Conservation (phyloP, 2,888 invertebrate genomes). For the Drosophila atripex region DNA sequence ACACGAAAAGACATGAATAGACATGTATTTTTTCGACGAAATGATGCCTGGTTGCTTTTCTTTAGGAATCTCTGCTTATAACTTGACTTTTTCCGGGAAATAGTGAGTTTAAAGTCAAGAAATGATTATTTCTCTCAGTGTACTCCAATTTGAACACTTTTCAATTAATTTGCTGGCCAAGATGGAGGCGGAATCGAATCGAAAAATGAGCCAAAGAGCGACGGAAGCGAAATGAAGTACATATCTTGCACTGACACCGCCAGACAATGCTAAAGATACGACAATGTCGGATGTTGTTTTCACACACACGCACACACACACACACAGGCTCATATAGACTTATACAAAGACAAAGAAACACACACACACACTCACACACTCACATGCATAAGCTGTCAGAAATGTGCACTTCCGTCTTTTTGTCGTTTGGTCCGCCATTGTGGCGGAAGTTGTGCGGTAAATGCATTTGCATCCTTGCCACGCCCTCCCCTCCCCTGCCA, state of each 20-base stretch:
- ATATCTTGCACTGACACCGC: constrained; percentile 53
- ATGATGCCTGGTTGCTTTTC: too few species aligned
- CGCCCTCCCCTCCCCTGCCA: not conserved
- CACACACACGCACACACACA: constrained; percentile 12
- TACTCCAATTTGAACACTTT: constrained; percentile 40
- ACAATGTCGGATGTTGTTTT: constrained; percentile 41
- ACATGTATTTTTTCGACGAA: too few species aligned
- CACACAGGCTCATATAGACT: constrained; percentile 10
- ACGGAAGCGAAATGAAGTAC: constrained; percentile 39
- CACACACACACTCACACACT: constrained; percentile 12
- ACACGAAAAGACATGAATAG: too few species aligned
- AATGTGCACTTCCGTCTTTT: constrained; percentile 71
- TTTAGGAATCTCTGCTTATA: too few species aligned
- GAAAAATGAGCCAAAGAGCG: constrained; percentile 22
- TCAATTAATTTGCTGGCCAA: constrained; percentile 58
- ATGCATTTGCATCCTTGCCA: constrained; percentile 62
- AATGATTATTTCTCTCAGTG: not conserved
- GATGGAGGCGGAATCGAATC: constrained; percentile 17
- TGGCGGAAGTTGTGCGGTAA: constrained; percentile 71
- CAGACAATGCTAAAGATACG: constrained; percentile 58
- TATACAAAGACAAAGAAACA: constrained; percentile 3
- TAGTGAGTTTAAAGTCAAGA: too few species aligned
- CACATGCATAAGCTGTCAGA: constrained; percentile 49
- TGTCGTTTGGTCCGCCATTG: constrained; percentile 56
- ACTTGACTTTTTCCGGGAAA: too few species aligned